Evolutionary conservation across 1,140 invertebrate species (phyloP), one percentile per base, ranked within the genome.

Genomic region (Lucilia sericata): DNA sequence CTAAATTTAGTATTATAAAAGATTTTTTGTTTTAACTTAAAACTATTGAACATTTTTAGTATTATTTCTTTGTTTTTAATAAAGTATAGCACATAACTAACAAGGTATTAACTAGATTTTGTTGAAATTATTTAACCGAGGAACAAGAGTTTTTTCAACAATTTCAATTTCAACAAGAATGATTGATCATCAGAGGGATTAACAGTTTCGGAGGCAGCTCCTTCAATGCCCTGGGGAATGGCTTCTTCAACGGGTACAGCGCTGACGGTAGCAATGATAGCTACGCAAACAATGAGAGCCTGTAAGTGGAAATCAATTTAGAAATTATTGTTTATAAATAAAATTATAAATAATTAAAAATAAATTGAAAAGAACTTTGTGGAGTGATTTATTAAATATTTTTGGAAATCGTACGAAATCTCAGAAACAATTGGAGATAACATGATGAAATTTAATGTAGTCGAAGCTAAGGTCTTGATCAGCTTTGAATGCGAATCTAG

Each of bases 121-220:
- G 5, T 14, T 60, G 42, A 14, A 55, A 74, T 19, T 74, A 49
- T 17, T 85, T 89, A 90, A 70, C 89, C 89, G 85, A 90, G 82
- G 85, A 90, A 87, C 34, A 90, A 84, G 10, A 90, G 85, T 82
- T 90, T 90, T 84, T 90, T 90, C 36, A 90, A 85, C 81, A 90
- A 83, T 84, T 88, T 88, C 36, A 90, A 70, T 83, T 90, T 90
- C 36, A 90, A 85, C 75, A 90, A 84, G 78, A 90, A 84, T 9
- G 86, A 87, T 70, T 90, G 88, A 84, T 90, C 89, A 83, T 90
- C 89, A 8, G 86, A 83, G 34, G 89, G 89, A 82, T 83, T 88
- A 34, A 85, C 49, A 21, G 85, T 75, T 25, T 90, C 89, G 36
- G 82, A 88, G 34, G 87, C 88, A 82, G 86, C 84, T 70, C 89